These are phyloP conservation scores for Chrysina gloriosa DNA, from an alignment of 2,888 invertebrate genomes.

Conservation along the genomic window DNA sequence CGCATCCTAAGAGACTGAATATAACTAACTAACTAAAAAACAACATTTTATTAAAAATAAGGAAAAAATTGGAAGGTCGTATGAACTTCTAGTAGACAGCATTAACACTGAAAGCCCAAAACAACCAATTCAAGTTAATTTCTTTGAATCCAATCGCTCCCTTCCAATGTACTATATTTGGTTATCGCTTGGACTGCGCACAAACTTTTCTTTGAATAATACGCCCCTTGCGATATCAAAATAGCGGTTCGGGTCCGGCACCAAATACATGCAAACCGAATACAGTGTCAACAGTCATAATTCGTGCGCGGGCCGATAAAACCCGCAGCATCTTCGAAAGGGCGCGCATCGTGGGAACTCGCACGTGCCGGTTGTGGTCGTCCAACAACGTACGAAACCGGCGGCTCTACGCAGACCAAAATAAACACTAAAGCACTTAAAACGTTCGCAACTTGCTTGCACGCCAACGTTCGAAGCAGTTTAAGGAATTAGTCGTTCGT, in stretches of 20 bases:
- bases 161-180: too few relatives aligned
- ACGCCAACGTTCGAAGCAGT: not conserved
- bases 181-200: too few relatives aligned
- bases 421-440: constrained; percentile 36
- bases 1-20: too few relatives aligned
- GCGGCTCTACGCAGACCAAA: constrained; percentile 33
- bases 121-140: too few relatives aligned
- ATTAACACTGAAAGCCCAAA: too few relatives aligned
- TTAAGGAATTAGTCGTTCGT: constrained; percentile 3
- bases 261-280: constrained; percentile 38
- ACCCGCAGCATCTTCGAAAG: not conserved
- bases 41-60: too few relatives aligned
- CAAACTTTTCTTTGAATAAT: not conserved
- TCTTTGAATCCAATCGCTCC: too few relatives aligned
- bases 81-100: too few relatives aligned
- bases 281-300: constrained; percentile 36
- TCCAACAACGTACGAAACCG: not conserved
- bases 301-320: constrained; percentile 16
- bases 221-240: constrained; percentile 4
- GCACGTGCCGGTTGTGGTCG: not conserved
- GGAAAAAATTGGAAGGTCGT: too few relatives aligned
- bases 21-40: too few relatives aligned
- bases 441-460: constrained; percentile 5
- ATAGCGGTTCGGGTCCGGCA: not conserved
- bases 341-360: constrained; percentile 21